phyloP scores from a whole-genome alignment of 2,113 vertebrate species.

The Rostratula benghalensis region DNA sequence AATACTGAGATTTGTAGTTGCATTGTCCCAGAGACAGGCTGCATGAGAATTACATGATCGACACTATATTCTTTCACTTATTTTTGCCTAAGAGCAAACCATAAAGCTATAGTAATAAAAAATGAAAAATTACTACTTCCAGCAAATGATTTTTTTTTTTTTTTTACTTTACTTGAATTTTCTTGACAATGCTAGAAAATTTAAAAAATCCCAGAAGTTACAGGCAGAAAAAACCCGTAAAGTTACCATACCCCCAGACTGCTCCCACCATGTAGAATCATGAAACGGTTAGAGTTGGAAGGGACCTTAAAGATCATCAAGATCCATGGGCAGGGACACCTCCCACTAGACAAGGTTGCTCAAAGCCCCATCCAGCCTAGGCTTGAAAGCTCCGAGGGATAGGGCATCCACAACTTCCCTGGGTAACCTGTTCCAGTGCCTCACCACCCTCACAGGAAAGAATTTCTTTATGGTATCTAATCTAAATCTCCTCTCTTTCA shows the following conservation, averaged over 20 bases:
- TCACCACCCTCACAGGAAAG: too few species aligned
- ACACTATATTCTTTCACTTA: not conserved
- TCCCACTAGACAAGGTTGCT: too few species aligned
- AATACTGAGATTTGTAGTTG: not conserved
- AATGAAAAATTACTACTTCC: not conserved
- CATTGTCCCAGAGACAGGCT: not conserved
- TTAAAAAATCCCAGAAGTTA: not conserved
- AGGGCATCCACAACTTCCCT: too few species aligned
- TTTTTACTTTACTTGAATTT: not conserved
- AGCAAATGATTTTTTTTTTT: not conserved
- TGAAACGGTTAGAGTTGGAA: too few species aligned
- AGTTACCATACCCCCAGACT: not conserved
- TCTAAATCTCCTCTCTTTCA: too few species aligned
- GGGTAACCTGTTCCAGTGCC: too few species aligned
- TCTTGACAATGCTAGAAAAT: not conserved
- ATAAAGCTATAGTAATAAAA: constrained; percentile 18
- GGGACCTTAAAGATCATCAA: too few species aligned
- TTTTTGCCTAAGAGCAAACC: constrained; percentile 22
- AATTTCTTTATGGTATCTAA: too few species aligned
- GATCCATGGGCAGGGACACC: too few species aligned
- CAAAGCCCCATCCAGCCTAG: too few species aligned
- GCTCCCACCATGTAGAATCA: not conserved
- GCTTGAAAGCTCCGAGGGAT: too few species aligned
- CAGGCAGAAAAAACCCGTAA: not conserved
- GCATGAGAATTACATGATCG: constrained; percentile 7